Conservation (phyloP, 2,113 vertebrate species). For the Coreoperca whiteheadi region DNA sequence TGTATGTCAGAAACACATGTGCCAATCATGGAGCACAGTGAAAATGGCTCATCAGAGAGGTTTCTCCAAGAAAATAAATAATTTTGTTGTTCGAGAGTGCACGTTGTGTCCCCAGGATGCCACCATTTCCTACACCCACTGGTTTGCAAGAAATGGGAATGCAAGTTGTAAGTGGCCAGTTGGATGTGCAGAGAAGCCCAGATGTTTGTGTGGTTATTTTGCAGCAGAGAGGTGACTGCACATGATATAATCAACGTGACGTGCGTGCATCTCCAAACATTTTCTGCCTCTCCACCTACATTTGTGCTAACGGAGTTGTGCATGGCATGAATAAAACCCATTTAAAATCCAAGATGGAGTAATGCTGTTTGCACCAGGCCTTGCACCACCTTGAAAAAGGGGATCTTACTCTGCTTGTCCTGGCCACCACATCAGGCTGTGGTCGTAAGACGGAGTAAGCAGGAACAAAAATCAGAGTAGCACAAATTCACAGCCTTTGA, state of each 20-base stretch:
- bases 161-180: neutral
- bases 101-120: neutral
- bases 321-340: neutral
- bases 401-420: neutral
- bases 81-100: neutral
- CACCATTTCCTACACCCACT: constrained; percentile 8
- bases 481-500: neutral
- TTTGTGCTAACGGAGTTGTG: neutral
- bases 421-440: neutral
- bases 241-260: neutral
- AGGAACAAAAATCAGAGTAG: neutral
- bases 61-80: neutral
- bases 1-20: constrained; percentile 13
- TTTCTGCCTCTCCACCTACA: neutral
- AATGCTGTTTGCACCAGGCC: neutral
- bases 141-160: constrained; percentile 11
- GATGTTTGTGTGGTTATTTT: neutral
- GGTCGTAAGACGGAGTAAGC: neutral
- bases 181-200: neutral
- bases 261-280: neutral
- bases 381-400: neutral
- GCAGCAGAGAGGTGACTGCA: neutral
- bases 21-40: constrained; percentile 5
- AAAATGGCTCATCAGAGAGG: neutral
- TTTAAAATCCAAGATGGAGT: neutral